These are phyloP conservation scores for Anoura caudifer DNA, from an alignment of 2,113 vertebrate genomes.

Conservation along the genomic window DNA sequence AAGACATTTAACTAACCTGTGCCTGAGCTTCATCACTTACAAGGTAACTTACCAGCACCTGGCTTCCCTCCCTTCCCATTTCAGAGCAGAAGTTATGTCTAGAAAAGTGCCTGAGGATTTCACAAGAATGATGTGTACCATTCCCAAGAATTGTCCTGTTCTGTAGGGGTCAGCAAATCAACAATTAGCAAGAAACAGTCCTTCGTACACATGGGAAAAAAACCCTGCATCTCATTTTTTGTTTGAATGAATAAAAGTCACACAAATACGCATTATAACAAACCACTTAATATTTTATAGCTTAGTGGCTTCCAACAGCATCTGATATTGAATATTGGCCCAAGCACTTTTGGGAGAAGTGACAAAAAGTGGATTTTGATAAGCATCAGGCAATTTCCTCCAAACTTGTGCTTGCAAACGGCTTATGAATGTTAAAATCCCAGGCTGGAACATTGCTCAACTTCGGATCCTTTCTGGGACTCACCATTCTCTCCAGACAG, in stretches of 20 bases:
- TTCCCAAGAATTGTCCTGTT: background rate
- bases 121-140: background rate
- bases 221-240: background rate
- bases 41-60: background rate
- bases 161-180: conserved; percentile 34
- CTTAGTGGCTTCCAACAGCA: conserved; percentile 58
- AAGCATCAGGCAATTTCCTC: conserved; percentile 78
- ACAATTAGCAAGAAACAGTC: background rate
- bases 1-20: background rate
- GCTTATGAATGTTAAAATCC: conserved; percentile 62
- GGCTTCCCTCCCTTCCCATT: background rate
- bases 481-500: conserved; percentile 45
- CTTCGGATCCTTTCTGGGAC: conserved; percentile 63
- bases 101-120: background rate
- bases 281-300: conserved; percentile 54
- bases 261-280: background rate
- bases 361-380: conserved; percentile 72
- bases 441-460: conserved; percentile 17
- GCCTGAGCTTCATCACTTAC: background rate
- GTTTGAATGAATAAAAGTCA: conserved; percentile 18
- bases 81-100: background rate
- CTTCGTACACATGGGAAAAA: background rate
- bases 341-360: conserved; percentile 56
- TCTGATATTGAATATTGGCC: conserved; percentile 65
- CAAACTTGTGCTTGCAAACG: conserved; percentile 65